phyloP scores from a whole-genome alignment of 2,888 invertebrate species.

The Rotaria magnacalcarata region DNA sequence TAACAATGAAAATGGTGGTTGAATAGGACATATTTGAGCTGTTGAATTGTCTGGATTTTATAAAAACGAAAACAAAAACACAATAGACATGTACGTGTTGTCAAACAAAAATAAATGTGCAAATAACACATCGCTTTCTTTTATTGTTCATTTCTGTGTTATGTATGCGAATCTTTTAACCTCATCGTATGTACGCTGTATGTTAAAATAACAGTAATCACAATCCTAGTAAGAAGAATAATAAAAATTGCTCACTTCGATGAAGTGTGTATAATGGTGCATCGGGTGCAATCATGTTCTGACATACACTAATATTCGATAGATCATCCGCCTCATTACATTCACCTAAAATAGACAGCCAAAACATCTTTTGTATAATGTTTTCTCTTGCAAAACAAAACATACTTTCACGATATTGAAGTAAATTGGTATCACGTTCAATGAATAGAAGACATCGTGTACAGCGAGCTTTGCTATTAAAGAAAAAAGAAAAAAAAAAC shows the following conservation, averaged over 20 bases:
- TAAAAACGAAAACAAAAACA: background rate
- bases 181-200: background rate
- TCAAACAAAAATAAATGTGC: background rate
- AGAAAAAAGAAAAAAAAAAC: background rate
- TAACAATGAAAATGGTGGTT: background rate
- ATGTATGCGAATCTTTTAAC: background rate
- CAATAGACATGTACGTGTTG: background rate
- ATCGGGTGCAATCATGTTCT: constrained; percentile 24
- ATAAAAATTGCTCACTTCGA: constrained; percentile 32
- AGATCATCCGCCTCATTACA: constrained; percentile 21
- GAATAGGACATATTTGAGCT: background rate
- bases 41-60: background rate
- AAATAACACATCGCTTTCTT: background rate
- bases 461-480: background rate
- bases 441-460: constrained; percentile 13
- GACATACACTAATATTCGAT: background rate
- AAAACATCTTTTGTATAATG: background rate
- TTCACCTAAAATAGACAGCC: background rate
- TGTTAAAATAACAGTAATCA: background rate
- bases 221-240: background rate
- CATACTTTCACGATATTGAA: constrained; percentile 35
- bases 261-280: constrained; percentile 19
- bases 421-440: background rate
- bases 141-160: background rate
- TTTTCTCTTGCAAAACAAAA: background rate